phyloP scores from a whole-genome alignment of 2,888 invertebrate species.

The Eristalis arbustorum region DNA sequence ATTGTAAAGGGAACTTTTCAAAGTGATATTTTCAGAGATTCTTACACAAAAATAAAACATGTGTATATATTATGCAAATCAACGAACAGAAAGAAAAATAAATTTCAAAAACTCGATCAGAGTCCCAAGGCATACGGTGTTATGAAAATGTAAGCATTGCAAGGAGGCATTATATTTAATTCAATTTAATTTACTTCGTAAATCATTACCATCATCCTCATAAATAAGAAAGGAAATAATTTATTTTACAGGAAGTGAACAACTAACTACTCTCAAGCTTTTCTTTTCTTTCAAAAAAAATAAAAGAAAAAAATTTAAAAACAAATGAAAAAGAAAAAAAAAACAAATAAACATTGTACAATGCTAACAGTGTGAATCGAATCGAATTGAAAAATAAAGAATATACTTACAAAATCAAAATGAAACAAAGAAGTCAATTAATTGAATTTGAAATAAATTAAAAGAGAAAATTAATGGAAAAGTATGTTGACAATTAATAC shows the following conservation, averaged over 20 bases:
- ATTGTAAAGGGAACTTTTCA: constrained; percentile 51
- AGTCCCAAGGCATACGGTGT: constrained; percentile 40
- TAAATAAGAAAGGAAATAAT: not conserved
- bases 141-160: constrained; percentile 55
- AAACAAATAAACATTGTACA: constrained; percentile 10
- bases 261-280: constrained; percentile 56
- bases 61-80: constrained; percentile 18
- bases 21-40: constrained; percentile 21
- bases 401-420: not conserved
- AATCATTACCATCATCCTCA: not conserved
- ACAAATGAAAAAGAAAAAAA: not conserved
- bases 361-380: constrained; percentile 22
- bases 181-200: not conserved
- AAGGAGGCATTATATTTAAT: constrained; percentile 15
- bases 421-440: not conserved
- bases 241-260: constrained; percentile 45
- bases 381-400: not conserved
- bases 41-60: constrained; percentile 1
- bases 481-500: constrained; percentile 67
- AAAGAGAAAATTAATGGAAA: constrained; percentile 19
- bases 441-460: not conserved
- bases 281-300: constrained; percentile 3
- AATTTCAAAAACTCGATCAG: constrained; percentile 9
- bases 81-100: not conserved
- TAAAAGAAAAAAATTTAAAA: not conserved